Percentiles rank a stretch among this genome's conserved stretches.
Conservation (phyloP, 1,140 invertebrate genomes). For the Drosophila athabasca region DNA sequence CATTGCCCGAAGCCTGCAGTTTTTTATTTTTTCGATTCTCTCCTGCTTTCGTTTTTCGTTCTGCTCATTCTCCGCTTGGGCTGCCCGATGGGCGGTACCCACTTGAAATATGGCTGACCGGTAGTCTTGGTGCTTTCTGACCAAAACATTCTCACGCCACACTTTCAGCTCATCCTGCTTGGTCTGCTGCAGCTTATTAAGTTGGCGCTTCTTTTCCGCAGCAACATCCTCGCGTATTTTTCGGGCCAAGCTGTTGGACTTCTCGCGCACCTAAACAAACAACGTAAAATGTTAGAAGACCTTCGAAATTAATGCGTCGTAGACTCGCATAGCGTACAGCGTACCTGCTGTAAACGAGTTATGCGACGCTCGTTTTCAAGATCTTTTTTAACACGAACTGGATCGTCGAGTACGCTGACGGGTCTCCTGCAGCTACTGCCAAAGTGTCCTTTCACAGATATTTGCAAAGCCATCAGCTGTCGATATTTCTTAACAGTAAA, state of each 20-base stretch:
- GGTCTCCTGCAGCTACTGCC: constrained; percentile 22
- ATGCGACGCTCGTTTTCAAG: constrained; percentile 74
- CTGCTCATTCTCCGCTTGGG: constrained; percentile 59
- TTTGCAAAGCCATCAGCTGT: constrained; percentile 49
- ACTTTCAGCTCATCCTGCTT: constrained; percentile 64
- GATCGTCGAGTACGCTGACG: constrained; percentile 49
- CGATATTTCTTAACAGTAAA: background rate
- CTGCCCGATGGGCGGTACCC: constrained; percentile 74
- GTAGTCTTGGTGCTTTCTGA: constrained; percentile 68
- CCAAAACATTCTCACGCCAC: constrained; percentile 76
- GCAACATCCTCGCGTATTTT: constrained; percentile 69
- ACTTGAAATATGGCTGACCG: constrained; percentile 68
- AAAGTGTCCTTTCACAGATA: constrained; percentile 54
- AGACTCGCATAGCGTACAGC: constrained; percentile 46
- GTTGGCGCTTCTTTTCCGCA: constrained; percentile 60
- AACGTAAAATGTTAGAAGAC: background rate
- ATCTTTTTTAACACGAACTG: constrained; percentile 64
- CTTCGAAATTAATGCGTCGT: constrained; percentile 20
- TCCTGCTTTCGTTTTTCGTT: constrained; percentile 36
- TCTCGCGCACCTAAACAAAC: constrained; percentile 66
- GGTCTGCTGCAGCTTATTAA: constrained; percentile 52
- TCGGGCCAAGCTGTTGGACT: constrained; percentile 65
- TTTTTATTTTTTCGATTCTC: constrained; percentile 57
- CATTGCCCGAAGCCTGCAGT: constrained; percentile 33
- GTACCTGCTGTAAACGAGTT: constrained; percentile 75